Base-by-base conservation (phyloP, 2,888 invertebrate genomes). In the Myopa testacea region DNA sequence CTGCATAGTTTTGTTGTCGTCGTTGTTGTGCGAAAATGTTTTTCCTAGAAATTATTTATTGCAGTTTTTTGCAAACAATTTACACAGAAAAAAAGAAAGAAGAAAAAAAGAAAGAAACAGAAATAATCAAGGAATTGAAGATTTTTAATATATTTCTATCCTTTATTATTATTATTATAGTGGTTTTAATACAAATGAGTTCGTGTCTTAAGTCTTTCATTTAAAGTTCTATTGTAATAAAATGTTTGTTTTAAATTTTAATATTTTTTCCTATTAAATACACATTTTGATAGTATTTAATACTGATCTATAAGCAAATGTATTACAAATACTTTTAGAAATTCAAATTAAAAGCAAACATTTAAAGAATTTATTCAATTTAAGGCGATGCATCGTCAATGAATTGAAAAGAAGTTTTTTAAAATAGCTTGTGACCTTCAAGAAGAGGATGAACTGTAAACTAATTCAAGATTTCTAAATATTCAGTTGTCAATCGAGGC, bases 21-120 rank as follows among this genome's bases (percentile, higher is more conserved):
- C 10, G 67, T n/a, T 67, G 45, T 40, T 45, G 68, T 12, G 68
- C 68, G 68, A 68, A 68, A 68, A 16, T 45, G 8, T 40, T 68
- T 37, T 68, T 68, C 68, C 68, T 68, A 45, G 68, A 68, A 68
- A 68, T 68, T 68, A 40, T 68, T 68, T 40, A 62, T 62, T 62
- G 62, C 62, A n/a, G 8, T 62, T 26, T 62, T 19, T 26, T 10
- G 26, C 26, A 26, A 26, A 19, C 4, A 62, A 62, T 26, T 10
- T 8, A n/a, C 58, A n/a, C 16, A 16, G 10, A 10, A 5, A 62
- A 26, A 19, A 62, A 58, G n/a, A 58, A 16, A n/a, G 58, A 19
- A 7, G 14, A 26, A 26, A 62, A 19, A 3, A 10, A 4, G 19
- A 62, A 10, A 4, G 10, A 5, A 62, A 62, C 4, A 19, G 34